Percentiles rank a stretch among this genome's conserved stretches.
Conservation (phyloP, 2,797 vertebrate species). For the Pseudochirops cupreus region DNA sequence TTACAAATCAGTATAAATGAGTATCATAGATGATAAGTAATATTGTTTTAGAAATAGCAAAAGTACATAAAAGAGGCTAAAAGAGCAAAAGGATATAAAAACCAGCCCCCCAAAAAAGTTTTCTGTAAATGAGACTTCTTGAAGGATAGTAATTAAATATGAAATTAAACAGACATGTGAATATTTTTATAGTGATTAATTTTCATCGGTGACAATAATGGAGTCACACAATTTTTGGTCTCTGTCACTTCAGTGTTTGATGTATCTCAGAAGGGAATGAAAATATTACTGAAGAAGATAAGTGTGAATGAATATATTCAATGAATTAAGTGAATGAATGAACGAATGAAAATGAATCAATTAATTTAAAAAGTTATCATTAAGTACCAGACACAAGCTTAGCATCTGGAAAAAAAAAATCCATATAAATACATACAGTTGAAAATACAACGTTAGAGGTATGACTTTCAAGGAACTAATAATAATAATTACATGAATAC, state of each 20-base stretch:
- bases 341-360: background rate
- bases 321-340: background rate
- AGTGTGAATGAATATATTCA: background rate
- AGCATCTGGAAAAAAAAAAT: background rate
- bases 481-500: background rate
- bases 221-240: background rate
- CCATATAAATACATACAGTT: background rate
- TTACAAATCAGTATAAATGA: too few species aligned
- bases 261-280: background rate
- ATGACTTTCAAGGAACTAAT: background rate
- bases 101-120: too few species aligned
- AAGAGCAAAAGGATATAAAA: too few species aligned
- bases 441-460: background rate
- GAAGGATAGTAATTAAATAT: too few species aligned
- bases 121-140: too few species aligned
- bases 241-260: background rate
- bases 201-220: background rate
- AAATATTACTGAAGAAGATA: background rate
- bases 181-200: background rate
- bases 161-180: too few species aligned
- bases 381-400: background rate
- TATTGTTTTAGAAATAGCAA: too few species aligned
- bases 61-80: too few species aligned
- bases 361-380: background rate
- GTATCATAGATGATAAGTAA: too few species aligned